These are phyloP conservation scores for Anthonomus grandis DNA, from an alignment of 1,140 invertebrate species.

Conservation along the genomic window DNA sequence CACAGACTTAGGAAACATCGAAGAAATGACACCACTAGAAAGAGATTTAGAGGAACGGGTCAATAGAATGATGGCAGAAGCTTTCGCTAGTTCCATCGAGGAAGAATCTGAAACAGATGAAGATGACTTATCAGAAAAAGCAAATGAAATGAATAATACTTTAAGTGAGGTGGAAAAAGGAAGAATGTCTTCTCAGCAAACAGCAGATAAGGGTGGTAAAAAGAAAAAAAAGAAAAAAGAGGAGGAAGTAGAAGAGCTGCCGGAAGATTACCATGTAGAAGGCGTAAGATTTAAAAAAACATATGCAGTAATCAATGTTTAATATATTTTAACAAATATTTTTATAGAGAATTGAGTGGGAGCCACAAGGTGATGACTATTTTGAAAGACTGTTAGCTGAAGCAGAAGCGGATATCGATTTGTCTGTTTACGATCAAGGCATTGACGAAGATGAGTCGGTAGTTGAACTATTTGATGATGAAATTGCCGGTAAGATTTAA, in stretches of 20 bases:
- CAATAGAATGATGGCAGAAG: neutral
- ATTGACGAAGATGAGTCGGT: slow-evolving; percentile 13
- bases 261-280: too few species aligned
- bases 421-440: slow-evolving; percentile 9
- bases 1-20: slow-evolving; percentile 17
- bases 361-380: too few species aligned
- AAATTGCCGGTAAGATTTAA: slow-evolving; percentile 14
- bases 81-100: slow-evolving; percentile 7
- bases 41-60: slow-evolving; percentile 12
- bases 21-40: slow-evolving; percentile 13
- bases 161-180: slow-evolving; percentile 11
- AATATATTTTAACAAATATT: too few species aligned
- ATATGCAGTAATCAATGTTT: too few species aligned
- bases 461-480: slow-evolving; percentile 12
- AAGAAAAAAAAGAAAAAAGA: too few species aligned
- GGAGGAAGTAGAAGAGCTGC: too few species aligned
- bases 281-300: too few species aligned
- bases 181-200: too few species aligned
- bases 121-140: neutral
- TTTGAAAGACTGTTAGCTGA: slow-evolving; percentile 12
- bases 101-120: slow-evolving; percentile 4
- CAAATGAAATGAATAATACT: slow-evolving; percentile 7
- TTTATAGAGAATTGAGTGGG: too few species aligned
- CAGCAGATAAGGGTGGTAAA: too few species aligned
- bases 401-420: neutral